These are phyloP conservation scores for Xanthorhoe designata DNA, from an alignment of 2,888 invertebrate genomes.

Conservation along the genomic window DNA sequence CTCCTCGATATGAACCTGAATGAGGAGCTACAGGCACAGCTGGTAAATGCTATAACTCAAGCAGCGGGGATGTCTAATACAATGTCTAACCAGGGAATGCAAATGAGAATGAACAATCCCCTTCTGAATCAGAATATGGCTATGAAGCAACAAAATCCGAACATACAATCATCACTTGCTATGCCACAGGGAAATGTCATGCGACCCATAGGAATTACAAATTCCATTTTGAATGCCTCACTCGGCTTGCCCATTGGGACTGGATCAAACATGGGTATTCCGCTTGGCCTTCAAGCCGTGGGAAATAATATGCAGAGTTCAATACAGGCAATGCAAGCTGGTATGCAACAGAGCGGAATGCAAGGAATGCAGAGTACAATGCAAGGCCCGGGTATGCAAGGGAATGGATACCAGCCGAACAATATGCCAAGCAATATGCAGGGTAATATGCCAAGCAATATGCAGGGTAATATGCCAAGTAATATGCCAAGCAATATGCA, in stretches of 20 bases:
- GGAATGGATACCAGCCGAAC: conserved; percentile 42
- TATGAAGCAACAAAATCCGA: conserved; percentile 39
- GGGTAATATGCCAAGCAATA: conserved; percentile 28
- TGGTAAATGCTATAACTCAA: conserved; percentile 40
- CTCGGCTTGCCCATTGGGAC: conserved; percentile 64
- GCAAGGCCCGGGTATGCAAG: conserved; percentile 39
- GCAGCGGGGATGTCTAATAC: conserved; percentile 41
- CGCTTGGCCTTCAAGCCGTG: conserved; percentile 42
- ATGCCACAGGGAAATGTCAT: conserved; percentile 50
- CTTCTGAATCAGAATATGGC: conserved; percentile 48
- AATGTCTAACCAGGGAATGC: conserved; percentile 49
- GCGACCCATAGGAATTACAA: conserved; percentile 67
- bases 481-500: conserved; percentile 32
- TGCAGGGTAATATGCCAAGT: conserved; percentile 31
- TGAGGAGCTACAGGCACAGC: conserved; percentile 51
- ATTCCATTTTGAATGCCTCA: conserved; percentile 69
- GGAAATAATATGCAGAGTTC: conserved; percentile 37
- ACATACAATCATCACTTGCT: conserved; percentile 31
- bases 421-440: conserved; percentile 28
- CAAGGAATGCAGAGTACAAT: conserved; percentile 29
- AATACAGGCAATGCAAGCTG: conserved; percentile 38
- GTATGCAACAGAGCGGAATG: conserved; percentile 35
- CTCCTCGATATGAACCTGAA: conserved; percentile 64
- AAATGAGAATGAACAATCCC: conserved; percentile 54
- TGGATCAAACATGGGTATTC: conserved; percentile 53